Evolutionary conservation across 2,888 invertebrate species (phyloP), one percentile per base, ranked within the genome.

Genomic region (Norana najaformis): DNA sequence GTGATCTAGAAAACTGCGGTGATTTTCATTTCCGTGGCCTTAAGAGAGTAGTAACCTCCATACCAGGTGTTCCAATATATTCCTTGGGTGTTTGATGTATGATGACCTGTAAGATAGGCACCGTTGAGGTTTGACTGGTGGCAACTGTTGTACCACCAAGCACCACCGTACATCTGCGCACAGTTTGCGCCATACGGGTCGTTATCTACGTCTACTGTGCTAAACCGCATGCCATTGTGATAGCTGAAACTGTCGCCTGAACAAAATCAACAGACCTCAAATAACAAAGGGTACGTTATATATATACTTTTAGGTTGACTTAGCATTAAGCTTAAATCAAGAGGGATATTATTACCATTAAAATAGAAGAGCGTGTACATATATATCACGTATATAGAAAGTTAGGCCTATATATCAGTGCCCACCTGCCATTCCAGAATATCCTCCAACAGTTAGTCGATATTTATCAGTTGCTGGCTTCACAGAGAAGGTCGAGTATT

Each of bases 41-140:
- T 90, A 37, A 88, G 39, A 20, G 90, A 90, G 35, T 90, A 38
- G 39, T 88, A 41, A 35, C 69, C 34, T 16, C 88, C 82, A 38
- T 30, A 35, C 20, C n/a, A 88, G 37, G 53, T 34, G 20, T 88
- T n/a, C 90, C 90, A 90, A 18, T 88, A 37, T 14, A 90, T 82
- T 1, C 90, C 90, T 69, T 90, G 88, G n/a, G 90, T 88, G 4
- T 90, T 41, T 14, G 88, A 34, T 6, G 20, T 69, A 69, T 90
- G 88, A 36, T 34, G 88, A 23, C 90, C 90, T 16, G 69, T 36
- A n/a, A 88, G 69, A 82, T 89, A 90, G 35, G 69, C 4, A 37
- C 90, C 90, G 53, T 90, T 90, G 0, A 90, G 88, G 90, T 90
- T 90, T 35, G 88, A 88, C 23, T 18, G 20, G 82, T 90, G 90